Conservation (phyloP, 1,140 invertebrate species). For the Drepana arcuata region DNA sequence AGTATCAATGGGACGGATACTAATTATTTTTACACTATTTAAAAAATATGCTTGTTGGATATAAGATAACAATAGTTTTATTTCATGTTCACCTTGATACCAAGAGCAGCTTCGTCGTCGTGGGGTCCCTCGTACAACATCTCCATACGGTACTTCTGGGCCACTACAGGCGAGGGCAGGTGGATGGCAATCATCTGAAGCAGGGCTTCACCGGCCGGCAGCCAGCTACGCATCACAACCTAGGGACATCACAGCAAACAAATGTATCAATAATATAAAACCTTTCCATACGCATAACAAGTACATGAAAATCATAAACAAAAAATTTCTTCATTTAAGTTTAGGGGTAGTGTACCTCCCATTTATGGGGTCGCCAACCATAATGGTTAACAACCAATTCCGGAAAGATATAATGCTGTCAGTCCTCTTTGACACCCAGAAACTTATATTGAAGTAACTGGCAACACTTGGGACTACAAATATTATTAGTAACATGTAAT, state of each 20-base stretch:
- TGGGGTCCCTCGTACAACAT: conserved; percentile 98
- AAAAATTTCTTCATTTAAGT: too few species aligned
- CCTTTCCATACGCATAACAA: too few species aligned
- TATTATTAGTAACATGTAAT: too few species aligned
- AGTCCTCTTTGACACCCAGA: conserved; percentile 47
- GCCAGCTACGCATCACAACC: conserved; percentile 98
- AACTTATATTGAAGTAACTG: conserved; percentile 26
- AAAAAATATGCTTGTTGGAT: too few species aligned
- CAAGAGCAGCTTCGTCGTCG: conserved; percentile 96
- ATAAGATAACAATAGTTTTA: too few species aligned
- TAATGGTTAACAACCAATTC: conserved; percentile 32
- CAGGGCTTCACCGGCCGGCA: conserved; percentile 98
- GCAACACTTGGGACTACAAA: conserved; percentile 42
- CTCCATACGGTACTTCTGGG: conserved; percentile 99
- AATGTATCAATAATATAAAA: conserved; percentile 1
- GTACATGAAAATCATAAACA: too few species aligned
- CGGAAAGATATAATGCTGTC: conserved; percentile 31
- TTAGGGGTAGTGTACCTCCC: conserved; percentile 33
- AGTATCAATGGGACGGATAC: conserved; percentile 66
- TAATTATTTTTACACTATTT: too few species aligned
- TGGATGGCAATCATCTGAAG: conserved; percentile 99
- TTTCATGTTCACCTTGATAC: conserved; percentile 89
- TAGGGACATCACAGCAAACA: conserved; percentile 47
- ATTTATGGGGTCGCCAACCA: conserved; percentile 33
- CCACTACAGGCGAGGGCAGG: conserved; percentile 97